A percentile compares a stretch with the other conserved stretches of the same genome.
Evolutionary conservation across 2,888 invertebrate species (phyloP).

Genomic region (Neoaliturus tenellus): DNA sequence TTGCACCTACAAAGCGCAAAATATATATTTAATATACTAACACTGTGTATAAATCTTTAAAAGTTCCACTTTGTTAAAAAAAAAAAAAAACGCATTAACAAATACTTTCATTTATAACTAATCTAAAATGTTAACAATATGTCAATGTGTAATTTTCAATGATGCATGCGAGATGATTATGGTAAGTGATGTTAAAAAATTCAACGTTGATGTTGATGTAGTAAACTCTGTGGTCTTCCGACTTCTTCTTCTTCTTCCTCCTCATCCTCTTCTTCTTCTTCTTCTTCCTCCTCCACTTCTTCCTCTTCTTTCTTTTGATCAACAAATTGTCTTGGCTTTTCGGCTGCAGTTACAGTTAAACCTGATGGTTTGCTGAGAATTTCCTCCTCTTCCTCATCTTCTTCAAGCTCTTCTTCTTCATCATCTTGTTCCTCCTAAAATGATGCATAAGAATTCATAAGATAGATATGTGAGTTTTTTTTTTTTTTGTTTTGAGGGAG

Average conservation of each 20-base stretch:
- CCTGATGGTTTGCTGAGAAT: background rate
- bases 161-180: background rate
- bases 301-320: conserved; percentile 19
- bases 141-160: background rate
- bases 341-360: background rate
- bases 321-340: background rate
- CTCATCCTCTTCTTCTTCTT: conserved; percentile 51
- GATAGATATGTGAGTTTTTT: too few species aligned
- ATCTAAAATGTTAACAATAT: conserved; percentile 13
- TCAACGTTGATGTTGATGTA: conserved; percentile 52
- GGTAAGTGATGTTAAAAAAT: background rate
- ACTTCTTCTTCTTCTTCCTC: conserved; percentile 42
- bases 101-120: background rate
- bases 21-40: background rate
- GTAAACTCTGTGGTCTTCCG: conserved; percentile 50
- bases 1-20: background rate
- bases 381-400: conserved; percentile 48
- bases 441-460: too few species aligned
- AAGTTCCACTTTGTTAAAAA: background rate
- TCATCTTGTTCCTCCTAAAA: conserved; percentile 28
- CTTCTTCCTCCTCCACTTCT: conserved; percentile 41
- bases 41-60: background rate
- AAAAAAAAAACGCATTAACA: background rate
- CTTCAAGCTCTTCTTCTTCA: conserved; percentile 42
- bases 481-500: too few species aligned